Conservation (phyloP, 2,113 vertebrate species). For the Poicephalus gulielmi region DNA sequence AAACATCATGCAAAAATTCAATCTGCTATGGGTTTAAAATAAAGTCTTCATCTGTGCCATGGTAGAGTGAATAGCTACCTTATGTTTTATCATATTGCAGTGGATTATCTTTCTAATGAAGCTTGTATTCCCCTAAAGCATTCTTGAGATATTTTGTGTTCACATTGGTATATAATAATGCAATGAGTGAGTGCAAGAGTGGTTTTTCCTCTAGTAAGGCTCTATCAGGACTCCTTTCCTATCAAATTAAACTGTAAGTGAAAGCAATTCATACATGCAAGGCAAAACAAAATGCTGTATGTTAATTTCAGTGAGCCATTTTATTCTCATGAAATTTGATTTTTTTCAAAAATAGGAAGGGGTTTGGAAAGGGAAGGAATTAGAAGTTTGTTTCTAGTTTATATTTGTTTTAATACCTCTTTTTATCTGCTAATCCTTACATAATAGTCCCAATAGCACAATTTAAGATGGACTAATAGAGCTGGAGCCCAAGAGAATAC, state of each 20-base stretch:
- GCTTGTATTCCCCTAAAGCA: slow-evolving; percentile 48
- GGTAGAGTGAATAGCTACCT: slow-evolving; percentile 68
- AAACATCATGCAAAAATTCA: slow-evolving; percentile 76
- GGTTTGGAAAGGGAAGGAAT: not conserved
- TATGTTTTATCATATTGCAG: slow-evolving; percentile 73
- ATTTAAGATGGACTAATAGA: not conserved
- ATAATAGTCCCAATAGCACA: not conserved
- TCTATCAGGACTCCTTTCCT: slow-evolving; percentile 15
- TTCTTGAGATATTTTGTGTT: slow-evolving; percentile 60
- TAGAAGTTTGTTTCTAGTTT: not conserved
- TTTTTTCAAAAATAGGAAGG: not conserved
- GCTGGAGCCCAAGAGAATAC: not conserved
- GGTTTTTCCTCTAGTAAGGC: slow-evolving; percentile 48
- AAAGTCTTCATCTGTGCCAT: slow-evolving; percentile 69
- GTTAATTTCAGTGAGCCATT: slow-evolving; percentile 24
- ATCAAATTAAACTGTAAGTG: slow-evolving; percentile 50
- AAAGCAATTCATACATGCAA: slow-evolving; percentile 33
- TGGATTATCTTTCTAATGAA: slow-evolving; percentile 76
- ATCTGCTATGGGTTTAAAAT: slow-evolving; percentile 74
- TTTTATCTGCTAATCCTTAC: not conserved
- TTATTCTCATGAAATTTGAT: not conserved
- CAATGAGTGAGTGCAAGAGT: slow-evolving; percentile 48
- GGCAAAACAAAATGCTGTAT: slow-evolving; percentile 8
- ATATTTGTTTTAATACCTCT: not conserved
- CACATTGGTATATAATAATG: slow-evolving; percentile 41